phyloP scores from a whole-genome alignment of 2,888 invertebrate species.

The Drosophila mercatorum region DNA sequence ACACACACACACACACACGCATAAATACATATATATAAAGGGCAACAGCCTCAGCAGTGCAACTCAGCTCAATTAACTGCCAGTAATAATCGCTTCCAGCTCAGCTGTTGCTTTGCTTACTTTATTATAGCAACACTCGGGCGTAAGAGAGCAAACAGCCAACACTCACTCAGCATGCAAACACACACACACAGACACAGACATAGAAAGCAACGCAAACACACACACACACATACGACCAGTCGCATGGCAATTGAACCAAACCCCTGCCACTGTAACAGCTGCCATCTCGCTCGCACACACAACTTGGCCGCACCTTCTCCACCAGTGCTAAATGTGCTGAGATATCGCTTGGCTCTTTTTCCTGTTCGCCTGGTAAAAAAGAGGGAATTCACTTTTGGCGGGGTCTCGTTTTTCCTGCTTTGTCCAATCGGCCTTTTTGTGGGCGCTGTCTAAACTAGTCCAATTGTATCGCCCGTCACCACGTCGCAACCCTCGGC shows the following conservation, averaged over 20 bases:
- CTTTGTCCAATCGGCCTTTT: conserved; percentile 78
- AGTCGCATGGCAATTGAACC: conserved; percentile 67
- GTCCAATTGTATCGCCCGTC: conserved; percentile 73
- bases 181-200: conserved; percentile 8
- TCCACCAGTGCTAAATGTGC: conserved; percentile 61
- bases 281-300: conserved; percentile 63
- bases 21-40: conserved; percentile 13
- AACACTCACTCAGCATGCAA: conserved; percentile 29
- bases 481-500: conserved; percentile 56
- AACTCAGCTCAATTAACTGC: conserved; percentile 23
- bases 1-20: background rate
- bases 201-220: conserved; percentile 8
- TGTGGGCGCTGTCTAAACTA: conserved; percentile 73
- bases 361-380: conserved; percentile 83
- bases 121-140: conserved; percentile 5
- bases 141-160: conserved; percentile 40
- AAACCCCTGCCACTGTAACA: conserved; percentile 71
- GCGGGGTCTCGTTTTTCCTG: conserved; percentile 85
- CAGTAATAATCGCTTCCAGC: conserved; percentile 37
- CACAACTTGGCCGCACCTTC: conserved; percentile 58
- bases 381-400: conserved; percentile 85
- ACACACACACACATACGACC: conserved; percentile 62
- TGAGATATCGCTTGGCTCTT: conserved; percentile 43
- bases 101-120: conserved; percentile 25
- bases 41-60: conserved; percentile 34